Evolutionary conservation across 2,797 vertebrate species (phyloP).

Genomic region (Pristis pectinata): DNA sequence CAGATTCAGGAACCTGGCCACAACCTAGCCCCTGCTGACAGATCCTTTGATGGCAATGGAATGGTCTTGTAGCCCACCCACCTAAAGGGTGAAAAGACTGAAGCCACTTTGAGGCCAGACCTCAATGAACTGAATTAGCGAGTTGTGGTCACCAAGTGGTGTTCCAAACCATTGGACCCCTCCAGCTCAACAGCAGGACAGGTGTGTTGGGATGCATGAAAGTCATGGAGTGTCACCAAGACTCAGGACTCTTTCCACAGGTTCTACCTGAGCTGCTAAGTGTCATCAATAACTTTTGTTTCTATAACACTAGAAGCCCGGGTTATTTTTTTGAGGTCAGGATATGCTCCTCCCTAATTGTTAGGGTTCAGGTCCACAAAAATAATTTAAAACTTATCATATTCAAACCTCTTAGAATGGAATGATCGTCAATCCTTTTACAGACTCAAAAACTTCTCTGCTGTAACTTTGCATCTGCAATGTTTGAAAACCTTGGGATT

Average conservation of each 20-base stretch:
- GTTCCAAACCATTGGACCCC: not conserved
- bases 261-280: too few species aligned
- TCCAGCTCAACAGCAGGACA: not conserved
- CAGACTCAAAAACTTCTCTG: not conserved
- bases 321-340: too few species aligned
- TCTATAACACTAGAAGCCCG: too few species aligned
- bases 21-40: not conserved
- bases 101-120: too few species aligned
- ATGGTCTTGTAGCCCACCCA: not conserved
- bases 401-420: too few species aligned
- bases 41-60: not conserved
- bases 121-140: not conserved
- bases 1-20: not conserved
- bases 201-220: not conserved
- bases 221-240: not conserved
- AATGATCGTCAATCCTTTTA: not conserved
- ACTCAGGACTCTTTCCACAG: too few species aligned
- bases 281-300: too few species aligned
- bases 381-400: too few species aligned
- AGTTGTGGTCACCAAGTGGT: not conserved
- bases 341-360: too few species aligned
- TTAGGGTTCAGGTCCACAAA: too few species aligned
- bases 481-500: not conserved
- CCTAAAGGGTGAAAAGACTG: not conserved
- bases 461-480: not conserved